Evolutionary conservation across 2,888 invertebrate genomes (phyloP), one percentile per base, ranked within the genome.

Genomic region (Plusia festucae): DNA sequence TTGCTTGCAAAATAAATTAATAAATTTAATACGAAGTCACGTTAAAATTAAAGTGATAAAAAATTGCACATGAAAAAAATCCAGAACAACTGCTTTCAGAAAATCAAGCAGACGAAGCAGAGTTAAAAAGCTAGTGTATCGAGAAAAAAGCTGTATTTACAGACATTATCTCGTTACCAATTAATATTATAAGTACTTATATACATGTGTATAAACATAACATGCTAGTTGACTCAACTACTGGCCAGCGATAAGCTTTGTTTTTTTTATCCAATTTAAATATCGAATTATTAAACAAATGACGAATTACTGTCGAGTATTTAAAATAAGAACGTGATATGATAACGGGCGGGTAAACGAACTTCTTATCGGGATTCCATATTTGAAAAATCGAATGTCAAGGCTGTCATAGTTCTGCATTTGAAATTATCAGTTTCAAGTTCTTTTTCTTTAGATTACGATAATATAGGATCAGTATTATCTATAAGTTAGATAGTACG

Each of bases 371-470:
- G 8, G 44, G 18, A 70, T 77, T 62, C 67, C 54, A 70, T 15
- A 60, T 71, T 65, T 59, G 13, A 63, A 68, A 70, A 59, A 65
- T 57, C 72, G 66, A 79, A 79, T 79, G 79, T 77, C 79, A 79
- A 79, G 79, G 79, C 61, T 56, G 67, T 49, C 13, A n/a, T 34
- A 15, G 34, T 59, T 70, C 18, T 54, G 34, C 2, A 52, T 40
- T 40, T 40, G 40, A 40, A 40, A n/a, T 40, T 40, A 40, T 40
- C 40, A 40, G 6, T 40, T n/a, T n/a, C 6, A 40, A 3, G 40
- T 40, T 40, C n/a, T 40, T 40, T 40, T 40, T 40, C n/a, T n/a
- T n/a, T 40, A 40, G 40, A 40, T 40, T 40, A 40, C 6, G n/a
- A 4, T 40, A n/a, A 13, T 2, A 1, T 13, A 13, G 34, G 34